Percentiles rank a stretch among this genome's conserved stretches.
Evolutionary conservation across 2,888 invertebrate genomes (phyloP).

Genomic region (Cyclophora punctaria): DNA sequence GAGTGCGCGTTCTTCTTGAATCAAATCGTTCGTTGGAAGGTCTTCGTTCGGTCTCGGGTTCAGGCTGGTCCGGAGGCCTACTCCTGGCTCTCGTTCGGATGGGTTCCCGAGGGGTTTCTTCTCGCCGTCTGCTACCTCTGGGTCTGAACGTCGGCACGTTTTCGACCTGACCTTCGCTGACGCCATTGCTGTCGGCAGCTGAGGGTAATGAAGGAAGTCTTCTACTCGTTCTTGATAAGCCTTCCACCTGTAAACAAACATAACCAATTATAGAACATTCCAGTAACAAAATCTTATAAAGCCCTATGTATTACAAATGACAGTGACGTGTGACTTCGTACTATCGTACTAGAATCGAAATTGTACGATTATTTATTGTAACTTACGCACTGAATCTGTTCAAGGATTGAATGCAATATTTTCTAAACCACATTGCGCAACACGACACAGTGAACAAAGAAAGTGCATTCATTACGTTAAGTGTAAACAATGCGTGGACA

Average conservation of each 20-base stretch:
- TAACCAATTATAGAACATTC: too few relatives aligned
- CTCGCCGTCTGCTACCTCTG: conserved; percentile 44
- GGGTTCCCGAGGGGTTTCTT: conserved; percentile 37
- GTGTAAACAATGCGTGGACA: conserved; percentile 47
- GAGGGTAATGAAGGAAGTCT: conserved; percentile 36
- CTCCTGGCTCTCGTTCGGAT: conserved; percentile 43
- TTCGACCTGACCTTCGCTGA: conserved; percentile 33
- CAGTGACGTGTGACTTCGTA: too few relatives aligned
- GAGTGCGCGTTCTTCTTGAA: conserved; percentile 55
- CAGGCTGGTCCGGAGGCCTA: conserved; percentile 30
- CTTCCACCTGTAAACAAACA: conserved; percentile 48
- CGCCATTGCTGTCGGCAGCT: conserved; percentile 31
- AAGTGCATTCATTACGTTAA: conserved; percentile 27
- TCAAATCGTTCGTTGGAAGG: conserved; percentile 53
- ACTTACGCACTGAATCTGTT: too few relatives aligned
- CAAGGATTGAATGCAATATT: too few relatives aligned
- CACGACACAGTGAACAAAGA: conserved; percentile 23
- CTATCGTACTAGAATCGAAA: too few relatives aligned
- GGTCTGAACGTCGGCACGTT: conserved; percentile 42
- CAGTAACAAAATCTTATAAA: too few relatives aligned
- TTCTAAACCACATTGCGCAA: neutral
- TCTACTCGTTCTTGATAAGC: conserved; percentile 42
- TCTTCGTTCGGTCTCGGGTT: conserved; percentile 28
- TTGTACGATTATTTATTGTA: too few relatives aligned
- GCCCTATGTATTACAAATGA: conserved; percentile 3